A percentile compares a stretch with the other conserved stretches of the same genome.
phyloP scores from a whole-genome alignment of 2,797 vertebrate species.

The Chloroceryle inda region DNA sequence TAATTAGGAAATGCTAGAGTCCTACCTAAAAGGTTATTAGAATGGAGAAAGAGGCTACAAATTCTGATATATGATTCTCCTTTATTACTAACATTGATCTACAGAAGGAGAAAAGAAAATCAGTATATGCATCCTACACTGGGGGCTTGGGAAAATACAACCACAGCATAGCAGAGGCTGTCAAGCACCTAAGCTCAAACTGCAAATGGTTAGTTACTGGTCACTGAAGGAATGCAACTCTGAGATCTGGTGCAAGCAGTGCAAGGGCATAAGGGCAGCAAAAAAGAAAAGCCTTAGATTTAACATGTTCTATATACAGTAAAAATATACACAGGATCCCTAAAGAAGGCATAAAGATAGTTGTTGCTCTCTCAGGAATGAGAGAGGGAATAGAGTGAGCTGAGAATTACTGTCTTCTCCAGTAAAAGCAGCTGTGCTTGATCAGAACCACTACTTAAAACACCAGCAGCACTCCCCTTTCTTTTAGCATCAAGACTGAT shows the following conservation, averaged over 20 bases:
- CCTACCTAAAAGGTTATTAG: background rate
- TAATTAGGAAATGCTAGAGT: background rate
- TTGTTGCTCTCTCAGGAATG: background rate
- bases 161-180: background rate
- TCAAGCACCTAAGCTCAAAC: background rate
- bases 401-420: background rate
- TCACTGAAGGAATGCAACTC: background rate
- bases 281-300: background rate
- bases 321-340: background rate
- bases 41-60: background rate
- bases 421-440: background rate
- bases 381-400: background rate
- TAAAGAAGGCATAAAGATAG: background rate
- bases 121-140: background rate
- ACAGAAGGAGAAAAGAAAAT: background rate
- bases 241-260: background rate
- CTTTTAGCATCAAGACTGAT: background rate
- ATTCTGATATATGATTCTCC: background rate
- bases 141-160: background rate
- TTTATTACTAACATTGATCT: background rate
- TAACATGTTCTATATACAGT: background rate
- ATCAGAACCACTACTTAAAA: background rate
- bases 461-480: background rate
- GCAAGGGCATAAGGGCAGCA: background rate
- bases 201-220: background rate